These are phyloP conservation scores for Agrochola circellaris DNA, from an alignment of 2,888 invertebrate species.

Conservation along the genomic window DNA sequence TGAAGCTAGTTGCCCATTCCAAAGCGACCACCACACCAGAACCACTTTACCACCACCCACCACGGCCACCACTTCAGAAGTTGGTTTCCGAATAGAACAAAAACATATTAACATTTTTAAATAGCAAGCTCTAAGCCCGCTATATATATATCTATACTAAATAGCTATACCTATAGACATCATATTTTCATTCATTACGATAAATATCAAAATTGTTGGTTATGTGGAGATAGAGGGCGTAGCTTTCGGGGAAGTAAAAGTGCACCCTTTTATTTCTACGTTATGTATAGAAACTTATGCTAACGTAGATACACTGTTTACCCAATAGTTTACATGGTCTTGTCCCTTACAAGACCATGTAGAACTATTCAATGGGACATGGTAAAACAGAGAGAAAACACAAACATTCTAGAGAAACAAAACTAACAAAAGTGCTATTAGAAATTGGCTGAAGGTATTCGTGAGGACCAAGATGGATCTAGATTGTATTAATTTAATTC, in stretches of 20 bases:
- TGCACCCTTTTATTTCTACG: conserved; percentile 6
- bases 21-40: no score
- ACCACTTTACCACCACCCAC: no score
- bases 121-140: not conserved
- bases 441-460: not conserved
- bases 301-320: not conserved
- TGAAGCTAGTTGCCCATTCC: no score
- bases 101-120: not conserved
- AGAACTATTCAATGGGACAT: not conserved
- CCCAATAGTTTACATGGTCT: not conserved
- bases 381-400: no score
- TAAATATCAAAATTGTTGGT: conserved; percentile 2
- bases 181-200: not conserved
- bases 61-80: not conserved
- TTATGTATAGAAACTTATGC: not conserved
- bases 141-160: no score
- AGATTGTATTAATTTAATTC: not conserved
- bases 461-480: not conserved
- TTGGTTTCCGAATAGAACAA: not conserved
- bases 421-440: conserved; percentile 1
- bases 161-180: not conserved
- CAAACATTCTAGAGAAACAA: not conserved
- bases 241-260: conserved; percentile 6
- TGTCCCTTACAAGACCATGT: no score
- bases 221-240: conserved; percentile 9